These are phyloP conservation scores for Charadrius vociferus DNA, from an alignment of 2,113 vertebrate genomes.

Conservation along the genomic window DNA sequence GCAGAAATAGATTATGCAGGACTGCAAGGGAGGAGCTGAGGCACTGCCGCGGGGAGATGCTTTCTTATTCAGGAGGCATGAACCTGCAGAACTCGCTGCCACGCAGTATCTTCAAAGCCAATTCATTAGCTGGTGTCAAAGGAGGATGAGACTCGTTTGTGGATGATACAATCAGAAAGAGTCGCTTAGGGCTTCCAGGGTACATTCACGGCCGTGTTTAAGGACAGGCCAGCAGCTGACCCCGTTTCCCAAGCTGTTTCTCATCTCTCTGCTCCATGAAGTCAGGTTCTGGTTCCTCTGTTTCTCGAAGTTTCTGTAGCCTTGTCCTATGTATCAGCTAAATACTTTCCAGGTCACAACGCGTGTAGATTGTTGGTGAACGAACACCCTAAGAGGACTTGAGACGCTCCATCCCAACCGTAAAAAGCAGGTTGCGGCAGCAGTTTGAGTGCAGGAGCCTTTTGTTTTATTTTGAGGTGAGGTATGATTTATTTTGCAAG, in stretches of 20 bases:
- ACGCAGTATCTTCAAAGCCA: background rate
- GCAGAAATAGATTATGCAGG: background rate
- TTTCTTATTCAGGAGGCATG: background rate
- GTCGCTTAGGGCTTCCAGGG: background rate
- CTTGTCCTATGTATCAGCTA: background rate
- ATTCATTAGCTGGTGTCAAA: background rate
- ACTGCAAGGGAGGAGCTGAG: background rate
- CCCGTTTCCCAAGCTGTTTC: background rate
- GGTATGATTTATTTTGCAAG: background rate
- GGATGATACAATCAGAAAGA: background rate
- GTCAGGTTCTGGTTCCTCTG: background rate
- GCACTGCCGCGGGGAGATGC: rapidly evolving
- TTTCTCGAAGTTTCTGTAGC: background rate
- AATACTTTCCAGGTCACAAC: background rate
- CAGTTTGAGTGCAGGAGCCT: background rate
- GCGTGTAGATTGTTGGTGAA: background rate
- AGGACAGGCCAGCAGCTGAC: background rate
- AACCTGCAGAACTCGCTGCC: constrained; percentile 26
- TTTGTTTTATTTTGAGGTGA: background rate
- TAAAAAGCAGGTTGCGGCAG: background rate
- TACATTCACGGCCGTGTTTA: background rate
- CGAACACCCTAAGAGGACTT: background rate
- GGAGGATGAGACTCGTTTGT: background rate
- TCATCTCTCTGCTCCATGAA: background rate
- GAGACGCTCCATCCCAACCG: background rate